phyloP scores from a whole-genome alignment of 2,113 vertebrate genomes.

The Cyanoliseus patagonus region DNA sequence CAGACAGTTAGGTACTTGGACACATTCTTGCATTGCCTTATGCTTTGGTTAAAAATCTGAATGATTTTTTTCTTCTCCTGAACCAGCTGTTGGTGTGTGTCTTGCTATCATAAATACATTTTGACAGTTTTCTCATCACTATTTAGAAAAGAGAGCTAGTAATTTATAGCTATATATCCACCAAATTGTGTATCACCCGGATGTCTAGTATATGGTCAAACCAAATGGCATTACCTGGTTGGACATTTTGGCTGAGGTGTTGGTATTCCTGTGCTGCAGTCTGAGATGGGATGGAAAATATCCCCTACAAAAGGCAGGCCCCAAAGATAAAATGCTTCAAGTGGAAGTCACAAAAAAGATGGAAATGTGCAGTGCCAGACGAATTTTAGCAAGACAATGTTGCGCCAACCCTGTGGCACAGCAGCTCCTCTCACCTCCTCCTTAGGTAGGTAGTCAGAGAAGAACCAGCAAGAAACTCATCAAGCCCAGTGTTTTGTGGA shows the following conservation, averaged over 20 bases:
- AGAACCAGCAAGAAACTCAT: background rate
- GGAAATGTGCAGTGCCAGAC: background rate
- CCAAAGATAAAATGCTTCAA: background rate
- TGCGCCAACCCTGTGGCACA: background rate
- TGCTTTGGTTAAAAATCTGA: background rate
- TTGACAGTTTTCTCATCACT: background rate
- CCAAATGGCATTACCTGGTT: background rate
- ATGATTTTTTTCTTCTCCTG: background rate
- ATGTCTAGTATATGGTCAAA: background rate
- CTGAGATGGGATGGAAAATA: background rate
- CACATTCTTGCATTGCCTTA: background rate
- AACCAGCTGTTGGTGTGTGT: background rate
- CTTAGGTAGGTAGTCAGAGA: background rate
- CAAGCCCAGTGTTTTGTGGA: background rate
- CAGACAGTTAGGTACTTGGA: background rate
- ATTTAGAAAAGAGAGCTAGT: background rate
- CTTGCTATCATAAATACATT: background rate
- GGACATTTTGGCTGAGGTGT: background rate
- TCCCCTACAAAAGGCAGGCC: background rate
- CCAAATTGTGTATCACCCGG: background rate
- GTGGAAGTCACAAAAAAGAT: background rate
- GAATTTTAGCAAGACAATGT: background rate
- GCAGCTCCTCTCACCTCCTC: background rate
- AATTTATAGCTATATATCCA: background rate
- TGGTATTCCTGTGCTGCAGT: background rate